Base-by-base conservation (phyloP, 2,113 vertebrate species). In the Rhinopomastus cyanomelas region DNA sequence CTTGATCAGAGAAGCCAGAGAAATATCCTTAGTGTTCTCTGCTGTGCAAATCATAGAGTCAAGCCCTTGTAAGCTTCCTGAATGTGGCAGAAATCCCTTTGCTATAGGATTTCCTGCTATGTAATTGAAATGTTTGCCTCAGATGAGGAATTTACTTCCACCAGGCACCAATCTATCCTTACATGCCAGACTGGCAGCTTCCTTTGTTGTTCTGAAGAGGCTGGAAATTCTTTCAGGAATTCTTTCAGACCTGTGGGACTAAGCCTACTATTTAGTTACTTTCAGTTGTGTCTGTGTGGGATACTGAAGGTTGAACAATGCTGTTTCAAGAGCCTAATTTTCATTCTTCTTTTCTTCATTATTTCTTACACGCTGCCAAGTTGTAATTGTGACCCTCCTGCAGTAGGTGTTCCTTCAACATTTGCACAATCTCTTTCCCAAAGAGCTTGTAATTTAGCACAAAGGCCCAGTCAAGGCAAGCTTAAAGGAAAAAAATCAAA, bases 181-280 rank as follows among this genome's bases (percentile, higher is more conserved):
- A 88, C 93, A 96, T 94, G 93, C 94, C 94, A 93, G 81, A 94
- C 83, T 93, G 95, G 93, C 95, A 96, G 93, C 78, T 96, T 89
- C 78, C 49, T 96, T 96, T 95, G 95, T 97, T 96, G 51, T 89
- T 95, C 68, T 94, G 93, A 92, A 96, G 89, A 81, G 86, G 91
- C 71, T 95, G 74, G 87, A 95, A 94, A 96, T 96, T 96, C 93
- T 91, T 95, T 95, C 55, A 91, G 66, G 90, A 93, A 95, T 96
- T 92, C 84, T 90, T 94, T 93, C 64, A 93, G 82, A 95, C 78
- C 67, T 88, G 42, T 88, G 88, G 85, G 86, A 93, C 88, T 95
- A 94, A 94, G 88, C 88, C 82, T 93, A 89, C 51, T 84, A 56
- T 88, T 90, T 92, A 94, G 86, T 81, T 90, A 88, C 65, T 92